Percentiles rank a stretch among this genome's conserved stretches.
phyloP scores from a whole-genome alignment of 2,113 vertebrate genomes.

The Abramis brama region DNA sequence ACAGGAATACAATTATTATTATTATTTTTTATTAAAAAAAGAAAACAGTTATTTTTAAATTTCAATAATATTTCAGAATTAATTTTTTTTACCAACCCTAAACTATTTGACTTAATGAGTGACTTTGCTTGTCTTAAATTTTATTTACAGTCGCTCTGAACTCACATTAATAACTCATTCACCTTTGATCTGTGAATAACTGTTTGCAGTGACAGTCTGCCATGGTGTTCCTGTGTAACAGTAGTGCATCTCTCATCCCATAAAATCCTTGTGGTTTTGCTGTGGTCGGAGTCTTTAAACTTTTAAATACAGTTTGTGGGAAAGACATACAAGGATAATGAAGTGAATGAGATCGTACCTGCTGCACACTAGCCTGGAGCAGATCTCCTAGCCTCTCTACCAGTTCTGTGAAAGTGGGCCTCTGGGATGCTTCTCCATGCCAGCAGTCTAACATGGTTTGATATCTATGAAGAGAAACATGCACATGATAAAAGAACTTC shows the following conservation, averaged over 20 bases:
- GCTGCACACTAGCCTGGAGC: constrained; percentile 93
- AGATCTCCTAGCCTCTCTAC: constrained; percentile 89
- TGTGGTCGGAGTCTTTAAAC: not conserved
- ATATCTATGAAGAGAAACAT: constrained; percentile 74
- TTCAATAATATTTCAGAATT: not conserved
- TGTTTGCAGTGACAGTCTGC: constrained; percentile 4
- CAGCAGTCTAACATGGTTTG: constrained; percentile 95
- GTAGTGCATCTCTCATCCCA: not conserved
- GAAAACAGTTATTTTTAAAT: not conserved
- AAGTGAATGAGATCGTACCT: constrained; percentile 72
- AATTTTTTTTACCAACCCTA: not conserved
- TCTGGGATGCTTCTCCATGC: constrained; percentile 81
- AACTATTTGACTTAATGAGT: not conserved
- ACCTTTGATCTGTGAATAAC: constrained; percentile 19
- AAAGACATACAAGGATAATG: not conserved
- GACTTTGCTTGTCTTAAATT: not conserved
- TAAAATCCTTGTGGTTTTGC: not conserved
- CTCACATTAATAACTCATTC: constrained; percentile 34
- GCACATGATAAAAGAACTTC: constrained; percentile 5
- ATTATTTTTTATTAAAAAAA: not conserved
- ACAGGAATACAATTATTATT: not conserved
- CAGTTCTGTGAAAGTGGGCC: constrained; percentile 88
- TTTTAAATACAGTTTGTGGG: not conserved
- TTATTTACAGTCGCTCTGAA: not conserved
- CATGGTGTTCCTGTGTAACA: not conserved